Conservation (phyloP, 2,113 vertebrate genomes). For the Tangachromis dhanisi region DNA sequence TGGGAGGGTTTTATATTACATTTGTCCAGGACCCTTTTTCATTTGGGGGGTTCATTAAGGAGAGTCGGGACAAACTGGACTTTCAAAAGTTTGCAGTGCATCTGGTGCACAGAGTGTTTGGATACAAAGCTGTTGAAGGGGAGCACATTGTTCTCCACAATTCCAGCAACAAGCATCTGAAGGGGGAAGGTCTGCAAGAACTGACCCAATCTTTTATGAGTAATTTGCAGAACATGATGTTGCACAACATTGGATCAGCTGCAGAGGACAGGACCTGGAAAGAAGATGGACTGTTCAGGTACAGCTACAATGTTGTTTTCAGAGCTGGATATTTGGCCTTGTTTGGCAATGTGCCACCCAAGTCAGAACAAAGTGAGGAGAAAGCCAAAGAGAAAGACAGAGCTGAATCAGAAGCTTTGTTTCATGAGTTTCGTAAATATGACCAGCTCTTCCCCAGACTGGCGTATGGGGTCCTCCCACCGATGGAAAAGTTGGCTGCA, state of each 20-base stretch:
- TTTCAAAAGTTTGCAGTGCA: too few relatives aligned
- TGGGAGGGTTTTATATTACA: too few relatives aligned
- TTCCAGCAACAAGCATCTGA: constrained; percentile 62
- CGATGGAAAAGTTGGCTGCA: constrained; percentile 68
- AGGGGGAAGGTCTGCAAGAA: constrained; percentile 73
- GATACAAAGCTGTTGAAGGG: too few relatives aligned
- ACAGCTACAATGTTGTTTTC: constrained; percentile 83
- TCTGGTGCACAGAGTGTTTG: too few relatives aligned
- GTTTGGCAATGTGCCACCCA: constrained; percentile 69
- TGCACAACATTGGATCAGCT: constrained; percentile 29
- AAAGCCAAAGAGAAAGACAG: constrained; percentile 67
- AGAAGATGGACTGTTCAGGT: constrained; percentile 78
- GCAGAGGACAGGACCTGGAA: constrained; percentile 61
- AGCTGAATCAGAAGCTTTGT: constrained; percentile 65
- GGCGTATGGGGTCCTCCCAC: constrained; percentile 71
- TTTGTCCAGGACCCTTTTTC: too few relatives aligned
- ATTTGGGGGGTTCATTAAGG: too few relatives aligned
- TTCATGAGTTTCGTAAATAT: constrained; percentile 72
- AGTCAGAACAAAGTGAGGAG: constrained; percentile 2
- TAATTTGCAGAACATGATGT: constrained; percentile 77
- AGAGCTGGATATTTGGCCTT: constrained; percentile 83
- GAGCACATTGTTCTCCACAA: accelerated
- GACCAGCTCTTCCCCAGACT: constrained; percentile 82
- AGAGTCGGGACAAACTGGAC: too few relatives aligned
- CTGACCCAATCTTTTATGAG: constrained; percentile 79